Evolutionary conservation across 1,140 invertebrate genomes (phyloP), one percentile per base, ranked within the genome.

Genomic region (Drosophila lowei): DNA sequence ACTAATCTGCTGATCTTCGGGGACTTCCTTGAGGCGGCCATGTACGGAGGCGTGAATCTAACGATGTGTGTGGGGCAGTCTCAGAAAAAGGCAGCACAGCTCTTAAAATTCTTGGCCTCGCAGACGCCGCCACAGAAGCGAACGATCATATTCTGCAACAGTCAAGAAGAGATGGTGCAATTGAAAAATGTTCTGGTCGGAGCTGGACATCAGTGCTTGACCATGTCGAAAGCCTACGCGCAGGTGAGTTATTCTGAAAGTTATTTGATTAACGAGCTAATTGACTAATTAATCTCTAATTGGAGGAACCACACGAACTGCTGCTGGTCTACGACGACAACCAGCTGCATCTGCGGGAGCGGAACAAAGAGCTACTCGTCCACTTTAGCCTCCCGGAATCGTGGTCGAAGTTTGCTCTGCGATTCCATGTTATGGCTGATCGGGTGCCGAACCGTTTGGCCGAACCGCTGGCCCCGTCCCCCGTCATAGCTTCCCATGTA

Each of bases 11-110:
- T 86, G 5, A 15, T 86, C 1, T 75, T 88, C 18, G 71, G 70
- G 0, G 52, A 86, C 41, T 81, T 70, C 21, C 60, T 86, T 0
- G 63, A 78, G 28, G 83, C 81, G 0, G 78, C 81, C 9, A 56
- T 86, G 8, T 86, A 86, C 38, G 81, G 83, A 0, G 11, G 47
- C 7, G 16, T 86, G 0, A 66, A 38, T 21, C 16, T 86, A 1
- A 41, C 55, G 6, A 43, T 81, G 0, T 11, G 5, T 1, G 4
- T 88, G 0, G 5, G 16, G 4, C 44, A 6, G 0, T 53, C 43
- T 4, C 15, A 43, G 1, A 42, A 23, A 11, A 88, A 86, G 57
- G 13, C 3, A 0, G 11, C 13, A 0, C 38, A 46, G n/a, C 38
- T 86, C 6, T 34, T 78, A 0, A 8, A 58, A 0, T 60, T 64